A percentile compares a stretch with the other conserved stretches of the same genome.
These are phyloP conservation scores for Alethe castanea DNA, from an alignment of 2,113 vertebrate species.

Conservation along the genomic window DNA sequence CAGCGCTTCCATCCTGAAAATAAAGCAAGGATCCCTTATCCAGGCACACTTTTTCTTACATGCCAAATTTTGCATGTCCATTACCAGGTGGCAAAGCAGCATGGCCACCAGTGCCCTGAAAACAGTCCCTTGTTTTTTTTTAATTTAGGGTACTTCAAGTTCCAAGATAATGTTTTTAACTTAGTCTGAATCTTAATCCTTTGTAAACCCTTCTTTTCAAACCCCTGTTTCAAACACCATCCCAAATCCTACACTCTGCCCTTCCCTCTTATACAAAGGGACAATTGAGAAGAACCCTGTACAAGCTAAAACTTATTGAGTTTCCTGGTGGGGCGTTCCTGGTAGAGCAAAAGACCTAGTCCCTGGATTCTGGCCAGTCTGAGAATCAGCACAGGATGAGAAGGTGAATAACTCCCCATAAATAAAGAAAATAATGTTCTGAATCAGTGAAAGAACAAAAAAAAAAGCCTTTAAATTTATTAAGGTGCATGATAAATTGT, in stretches of 20 bases:
- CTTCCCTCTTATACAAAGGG: not conserved
- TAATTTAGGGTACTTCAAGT: not conserved
- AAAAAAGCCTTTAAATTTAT: not conserved
- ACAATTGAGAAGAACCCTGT: not conserved
- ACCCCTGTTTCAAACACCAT: not conserved
- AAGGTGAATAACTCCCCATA: not conserved
- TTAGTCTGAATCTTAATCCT: not conserved
- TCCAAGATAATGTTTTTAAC: not conserved
- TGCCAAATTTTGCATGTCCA: not conserved
- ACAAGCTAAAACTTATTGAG: not conserved
- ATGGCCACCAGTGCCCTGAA: not conserved
- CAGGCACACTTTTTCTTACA: not conserved
- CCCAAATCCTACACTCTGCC: not conserved
- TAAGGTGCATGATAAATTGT: not conserved
- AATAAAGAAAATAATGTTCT: not conserved
- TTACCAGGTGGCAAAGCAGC: not conserved
- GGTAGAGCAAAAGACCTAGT: not conserved
- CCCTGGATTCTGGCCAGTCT: not conserved
- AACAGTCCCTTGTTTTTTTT: not conserved
- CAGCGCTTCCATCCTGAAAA: not conserved
- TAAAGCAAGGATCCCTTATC: not conserved
- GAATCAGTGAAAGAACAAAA: not conserved
- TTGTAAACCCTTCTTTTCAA: not conserved
- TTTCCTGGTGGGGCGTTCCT: not conserved
- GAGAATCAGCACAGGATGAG: not conserved